These are phyloP conservation scores for Brachyistius frenatus DNA, from an alignment of 2,113 vertebrate species.

Conservation along the genomic window DNA sequence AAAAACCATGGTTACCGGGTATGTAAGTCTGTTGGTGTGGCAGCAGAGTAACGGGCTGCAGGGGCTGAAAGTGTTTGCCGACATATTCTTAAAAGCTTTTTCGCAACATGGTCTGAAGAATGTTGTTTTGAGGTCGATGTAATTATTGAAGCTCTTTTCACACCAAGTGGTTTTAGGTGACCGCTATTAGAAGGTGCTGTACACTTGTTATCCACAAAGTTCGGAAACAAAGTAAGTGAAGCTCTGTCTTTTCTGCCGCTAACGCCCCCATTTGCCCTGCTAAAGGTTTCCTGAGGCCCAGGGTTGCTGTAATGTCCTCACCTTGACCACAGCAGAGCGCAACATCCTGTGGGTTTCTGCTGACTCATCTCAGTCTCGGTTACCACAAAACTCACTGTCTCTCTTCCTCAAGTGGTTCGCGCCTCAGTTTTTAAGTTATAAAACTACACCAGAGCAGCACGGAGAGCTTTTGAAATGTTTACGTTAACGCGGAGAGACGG, in stretches of 20 bases:
- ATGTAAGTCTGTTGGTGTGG: too few species aligned
- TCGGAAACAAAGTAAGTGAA: not conserved
- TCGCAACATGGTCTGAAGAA: too few species aligned
- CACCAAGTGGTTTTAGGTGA: too few species aligned
- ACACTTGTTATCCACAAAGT: not conserved
- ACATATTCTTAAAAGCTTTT: too few species aligned
- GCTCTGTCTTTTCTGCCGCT: not conserved
- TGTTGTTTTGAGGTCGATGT: too few species aligned
- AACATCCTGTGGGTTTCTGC: slow-evolving; percentile 18
- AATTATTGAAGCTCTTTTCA: too few species aligned
- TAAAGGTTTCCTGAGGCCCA: not conserved
- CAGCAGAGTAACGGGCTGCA: too few species aligned
- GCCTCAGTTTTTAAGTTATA: slow-evolving; percentile 24
- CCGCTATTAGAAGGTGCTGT: not conserved
- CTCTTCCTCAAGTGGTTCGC: not conserved
- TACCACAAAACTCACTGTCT: slow-evolving; percentile 9
- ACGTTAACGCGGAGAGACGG: not conserved
- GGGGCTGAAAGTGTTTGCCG: too few species aligned
- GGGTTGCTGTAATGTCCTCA: slow-evolving; percentile 1
- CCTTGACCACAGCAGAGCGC: slow-evolving; percentile 27
- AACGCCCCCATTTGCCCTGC: not conserved
- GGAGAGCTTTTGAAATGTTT: not conserved
- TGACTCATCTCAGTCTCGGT: slow-evolving; percentile 36
- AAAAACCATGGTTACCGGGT: too few species aligned
- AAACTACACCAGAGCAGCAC: not conserved